These are phyloP conservation scores for Aleadryas rufinucha DNA, from an alignment of 2,113 vertebrate genomes.

Conservation along the genomic window DNA sequence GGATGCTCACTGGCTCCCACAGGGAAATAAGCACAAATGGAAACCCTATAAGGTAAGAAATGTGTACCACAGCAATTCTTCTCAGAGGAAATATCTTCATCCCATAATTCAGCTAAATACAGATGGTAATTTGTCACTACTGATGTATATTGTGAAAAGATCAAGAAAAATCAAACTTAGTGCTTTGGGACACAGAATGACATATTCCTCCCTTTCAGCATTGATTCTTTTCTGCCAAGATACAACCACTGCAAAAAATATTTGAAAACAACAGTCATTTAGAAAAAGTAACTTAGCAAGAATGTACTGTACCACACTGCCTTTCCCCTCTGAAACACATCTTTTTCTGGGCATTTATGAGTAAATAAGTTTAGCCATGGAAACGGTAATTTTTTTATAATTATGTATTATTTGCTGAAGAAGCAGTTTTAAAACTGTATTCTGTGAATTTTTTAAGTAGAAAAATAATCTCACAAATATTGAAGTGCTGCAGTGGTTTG, in stretches of 20 bases:
- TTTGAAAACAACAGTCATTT: neutral
- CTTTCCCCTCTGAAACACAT: neutral
- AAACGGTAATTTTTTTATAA: neutral
- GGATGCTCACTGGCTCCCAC: too few relatives aligned
- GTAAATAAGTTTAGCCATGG: neutral
- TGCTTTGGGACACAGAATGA: neutral
- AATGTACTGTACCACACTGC: neutral
- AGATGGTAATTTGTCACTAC: neutral
- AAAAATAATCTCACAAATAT: neutral
- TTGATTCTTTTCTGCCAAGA: neutral
- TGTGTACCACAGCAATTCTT: neutral
- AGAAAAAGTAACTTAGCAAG: neutral
- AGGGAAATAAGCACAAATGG: neutral
- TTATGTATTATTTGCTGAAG: neutral
- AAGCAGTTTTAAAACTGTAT: neutral
- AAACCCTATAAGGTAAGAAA: neutral
- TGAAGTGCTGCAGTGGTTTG: neutral
- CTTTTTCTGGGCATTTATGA: neutral
- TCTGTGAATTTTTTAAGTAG: neutral
- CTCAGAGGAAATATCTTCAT: neutral
- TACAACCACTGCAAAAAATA: neutral
- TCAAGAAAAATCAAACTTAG: neutral
- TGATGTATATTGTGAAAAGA: neutral
- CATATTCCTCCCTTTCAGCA: neutral
- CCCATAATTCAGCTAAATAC: neutral